phyloP scores from a whole-genome alignment of 2,797 vertebrate genomes.

The Labeo calbasu region DNA sequence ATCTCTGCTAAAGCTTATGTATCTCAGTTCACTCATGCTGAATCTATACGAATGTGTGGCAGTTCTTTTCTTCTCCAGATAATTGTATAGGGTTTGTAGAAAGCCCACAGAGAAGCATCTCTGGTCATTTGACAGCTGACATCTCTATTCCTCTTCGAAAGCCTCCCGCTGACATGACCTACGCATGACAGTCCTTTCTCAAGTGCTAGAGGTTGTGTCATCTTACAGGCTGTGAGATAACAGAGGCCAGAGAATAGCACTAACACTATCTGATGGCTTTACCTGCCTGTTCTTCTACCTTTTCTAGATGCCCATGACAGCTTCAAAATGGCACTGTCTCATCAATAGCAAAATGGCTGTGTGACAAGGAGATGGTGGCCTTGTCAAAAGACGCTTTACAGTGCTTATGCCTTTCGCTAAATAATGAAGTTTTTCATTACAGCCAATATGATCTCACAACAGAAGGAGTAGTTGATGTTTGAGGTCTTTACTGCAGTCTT shows the following conservation, averaged over 20 bases:
- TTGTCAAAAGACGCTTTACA: neutral
- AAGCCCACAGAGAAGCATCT: neutral
- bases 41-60: neutral
- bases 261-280: constrained; percentile 42
- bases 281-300: constrained; percentile 6
- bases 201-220: constrained; percentile 12
- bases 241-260: constrained; percentile 13
- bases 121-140: constrained; percentile 47
- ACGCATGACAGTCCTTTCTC: constrained; percentile 9
- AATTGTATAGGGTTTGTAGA: neutral
- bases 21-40: neutral
- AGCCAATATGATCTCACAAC: neutral
- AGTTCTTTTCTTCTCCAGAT: neutral
- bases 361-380: neutral
- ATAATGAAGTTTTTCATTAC: neutral
- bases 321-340: constrained; percentile 6
- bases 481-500: neutral
- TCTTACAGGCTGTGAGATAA: constrained; percentile 12
- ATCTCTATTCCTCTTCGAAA: constrained; percentile 21
- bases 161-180: neutral
- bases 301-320: constrained; percentile 19
- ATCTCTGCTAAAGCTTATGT: neutral
- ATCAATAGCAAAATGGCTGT: neutral
- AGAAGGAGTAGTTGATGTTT: constrained; percentile 7
- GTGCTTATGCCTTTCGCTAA: neutral